A percentile compares a stretch with the other conserved stretches of the same genome.
Evolutionary conservation across 1,140 invertebrate genomes (phyloP).

Genomic region (Drosophila ambigua): DNA sequence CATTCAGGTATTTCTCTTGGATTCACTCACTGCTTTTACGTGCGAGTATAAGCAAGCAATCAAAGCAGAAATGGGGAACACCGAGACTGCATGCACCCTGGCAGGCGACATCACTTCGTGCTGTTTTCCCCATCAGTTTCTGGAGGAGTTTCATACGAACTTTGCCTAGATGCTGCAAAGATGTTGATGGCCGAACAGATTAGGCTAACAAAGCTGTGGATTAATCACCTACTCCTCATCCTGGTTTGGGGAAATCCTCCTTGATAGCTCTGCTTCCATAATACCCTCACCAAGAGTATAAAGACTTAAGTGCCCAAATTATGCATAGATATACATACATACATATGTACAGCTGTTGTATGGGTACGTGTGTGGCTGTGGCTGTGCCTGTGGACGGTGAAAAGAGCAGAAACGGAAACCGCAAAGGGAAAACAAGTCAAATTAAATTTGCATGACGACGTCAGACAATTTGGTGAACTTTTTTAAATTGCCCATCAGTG

Average conservation of each 20-base stretch:
- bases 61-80: background rate
- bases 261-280: conserved; percentile 26
- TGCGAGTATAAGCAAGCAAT: conserved; percentile 1
- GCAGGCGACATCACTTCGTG: too few relatives aligned
- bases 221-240: too few relatives aligned
- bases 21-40: conserved; percentile 9
- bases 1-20: conserved; percentile 18
- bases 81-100: too few relatives aligned
- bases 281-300: conserved; percentile 34
- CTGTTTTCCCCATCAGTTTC: too few relatives aligned
- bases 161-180: too few relatives aligned
- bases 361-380: conserved; percentile 17
- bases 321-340: conserved; percentile 31
- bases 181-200: too few relatives aligned
- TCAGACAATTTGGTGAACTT: conserved; percentile 77
- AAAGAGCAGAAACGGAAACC: conserved; percentile 41
- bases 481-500: conserved; percentile 77
- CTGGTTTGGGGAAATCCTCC: background rate
- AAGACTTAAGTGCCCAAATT: conserved; percentile 43
- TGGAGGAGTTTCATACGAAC: too few relatives aligned
- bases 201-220: too few relatives aligned
- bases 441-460: conserved; percentile 76
- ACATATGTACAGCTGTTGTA: background rate
- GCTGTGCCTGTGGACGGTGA: background rate
- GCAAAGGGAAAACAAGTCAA: conserved; percentile 76